A percentile compares a stretch with the other conserved stretches of the same genome.
These are phyloP conservation scores for Microhierax caerulescens DNA, from an alignment of 2,797 vertebrate genomes.

Conservation along the genomic window DNA sequence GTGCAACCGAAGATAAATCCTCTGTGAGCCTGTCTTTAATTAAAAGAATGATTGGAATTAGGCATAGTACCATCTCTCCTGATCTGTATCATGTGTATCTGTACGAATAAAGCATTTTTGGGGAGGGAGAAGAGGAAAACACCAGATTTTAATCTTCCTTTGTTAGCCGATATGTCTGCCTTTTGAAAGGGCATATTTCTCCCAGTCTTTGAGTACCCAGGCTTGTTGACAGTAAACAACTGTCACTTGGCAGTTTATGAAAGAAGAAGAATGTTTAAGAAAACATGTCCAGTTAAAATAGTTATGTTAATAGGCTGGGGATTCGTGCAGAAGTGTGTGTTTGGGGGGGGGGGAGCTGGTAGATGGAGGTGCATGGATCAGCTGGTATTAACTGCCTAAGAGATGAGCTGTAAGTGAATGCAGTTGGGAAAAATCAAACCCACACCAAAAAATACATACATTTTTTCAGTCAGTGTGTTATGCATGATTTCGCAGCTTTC, in stretches of 20 bases:
- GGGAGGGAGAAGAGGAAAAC: slow-evolving; percentile 16
- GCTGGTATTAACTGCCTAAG: background rate
- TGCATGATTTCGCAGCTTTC: background rate
- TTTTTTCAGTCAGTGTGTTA: background rate
- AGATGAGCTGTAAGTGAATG: background rate
- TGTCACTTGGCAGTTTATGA: slow-evolving; percentile 66
- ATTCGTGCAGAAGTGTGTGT: background rate
- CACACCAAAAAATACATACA: background rate
- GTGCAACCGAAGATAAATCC: slow-evolving; percentile 25
- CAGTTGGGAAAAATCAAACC: background rate
- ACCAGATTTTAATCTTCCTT: slow-evolving; percentile 51
- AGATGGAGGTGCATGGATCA: slow-evolving; percentile 22
- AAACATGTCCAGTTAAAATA: slow-evolving; percentile 61
- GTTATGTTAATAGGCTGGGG: slow-evolving; percentile 30
- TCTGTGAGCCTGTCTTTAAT: slow-evolving; percentile 24
- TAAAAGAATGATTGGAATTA: slow-evolving; percentile 61
- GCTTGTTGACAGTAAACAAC: slow-evolving; percentile 67
- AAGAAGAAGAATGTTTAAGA: slow-evolving; percentile 48
- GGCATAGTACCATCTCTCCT: background rate
- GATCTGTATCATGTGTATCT: slow-evolving; percentile 27
- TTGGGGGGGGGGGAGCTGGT: background rate
- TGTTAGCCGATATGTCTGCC: slow-evolving; percentile 6
- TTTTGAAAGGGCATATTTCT: slow-evolving; percentile 40
- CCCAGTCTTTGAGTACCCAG: slow-evolving; percentile 16
- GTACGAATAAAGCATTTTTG: background rate